These are phyloP conservation scores for Oedothorax gibbosus DNA, from an alignment of 1,140 invertebrate genomes.

Conservation along the genomic window DNA sequence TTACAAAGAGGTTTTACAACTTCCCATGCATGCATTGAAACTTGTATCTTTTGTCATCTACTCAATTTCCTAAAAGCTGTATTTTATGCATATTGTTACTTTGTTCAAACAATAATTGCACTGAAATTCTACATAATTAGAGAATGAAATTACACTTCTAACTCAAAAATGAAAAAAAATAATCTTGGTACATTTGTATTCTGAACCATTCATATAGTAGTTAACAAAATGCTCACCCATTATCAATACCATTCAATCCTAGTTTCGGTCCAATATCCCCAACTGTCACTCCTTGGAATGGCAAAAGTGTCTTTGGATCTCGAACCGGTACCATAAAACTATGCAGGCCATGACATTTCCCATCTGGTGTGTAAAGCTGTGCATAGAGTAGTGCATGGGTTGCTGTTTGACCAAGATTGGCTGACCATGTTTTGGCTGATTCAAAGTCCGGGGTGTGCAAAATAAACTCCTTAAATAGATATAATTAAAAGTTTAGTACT, in stretches of 20 bases:
- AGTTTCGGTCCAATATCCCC: conserved; percentile 91
- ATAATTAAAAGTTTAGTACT: too few species aligned
- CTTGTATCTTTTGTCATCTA: too few species aligned
- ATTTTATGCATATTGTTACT: too few species aligned
- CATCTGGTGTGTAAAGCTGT: conserved; percentile 84
- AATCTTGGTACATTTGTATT: too few species aligned
- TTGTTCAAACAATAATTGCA: too few species aligned
- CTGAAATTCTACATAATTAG: too few species aligned
- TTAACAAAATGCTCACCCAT: conserved; percentile 75
- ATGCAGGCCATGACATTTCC: conserved; percentile 84
- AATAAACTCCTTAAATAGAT: conserved; percentile 78
- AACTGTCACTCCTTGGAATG: conserved; percentile 80
- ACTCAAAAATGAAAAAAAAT: too few species aligned
- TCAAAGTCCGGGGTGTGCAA: conserved; percentile 93
- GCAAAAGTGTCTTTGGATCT: conserved; percentile 78
- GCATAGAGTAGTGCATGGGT: conserved; percentile 91
- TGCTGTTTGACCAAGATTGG: conserved; percentile 86
- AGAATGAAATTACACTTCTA: too few species aligned
- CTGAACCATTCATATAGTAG: too few species aligned
- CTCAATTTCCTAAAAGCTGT: neutral
- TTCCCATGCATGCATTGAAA: too few species aligned
- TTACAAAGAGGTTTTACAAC: too few species aligned
- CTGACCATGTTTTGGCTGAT: conserved; percentile 95
- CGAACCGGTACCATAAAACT: conserved; percentile 85
- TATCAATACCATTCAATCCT: conserved; percentile 89